A percentile compares a stretch with the other conserved stretches of the same genome.
Conservation (phyloP, 2,797 vertebrate genomes). For the Sciurus carolinensis region DNA sequence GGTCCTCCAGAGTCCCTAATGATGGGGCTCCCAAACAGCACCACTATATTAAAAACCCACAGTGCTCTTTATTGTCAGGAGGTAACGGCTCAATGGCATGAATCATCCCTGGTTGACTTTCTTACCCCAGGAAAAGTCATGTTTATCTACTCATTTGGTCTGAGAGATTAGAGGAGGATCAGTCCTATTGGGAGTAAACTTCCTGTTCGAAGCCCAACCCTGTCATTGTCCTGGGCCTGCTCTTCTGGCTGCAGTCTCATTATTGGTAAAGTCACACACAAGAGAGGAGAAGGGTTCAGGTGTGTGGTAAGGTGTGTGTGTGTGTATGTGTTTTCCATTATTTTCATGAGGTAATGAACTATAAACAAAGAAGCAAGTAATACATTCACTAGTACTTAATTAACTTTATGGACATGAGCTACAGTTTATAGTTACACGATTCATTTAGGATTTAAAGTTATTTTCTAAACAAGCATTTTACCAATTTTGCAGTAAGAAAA, state of each 20-base stretch:
- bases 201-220: constrained; percentile 46
- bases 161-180: constrained; percentile 24
- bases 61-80: neutral
- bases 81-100: neutral
- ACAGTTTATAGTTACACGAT: neutral
- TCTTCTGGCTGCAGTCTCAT: neutral
- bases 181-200: neutral
- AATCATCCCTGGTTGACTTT: constrained; percentile 38
- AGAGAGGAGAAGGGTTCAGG: neutral
- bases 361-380: neutral
- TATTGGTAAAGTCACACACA: neutral
- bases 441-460: constrained; percentile 41
- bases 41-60: constrained; percentile 18
- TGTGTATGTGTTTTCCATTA: neutral
- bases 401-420: neutral
- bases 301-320: neutral
- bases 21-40: neutral
- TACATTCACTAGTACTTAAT: constrained; percentile 9
- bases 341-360: constrained; percentile 5
- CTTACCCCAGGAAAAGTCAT: neutral
- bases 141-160: constrained; percentile 55
- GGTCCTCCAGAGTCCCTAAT: neutral
- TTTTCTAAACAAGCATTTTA: constrained; percentile 37
- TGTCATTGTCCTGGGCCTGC: constrained; percentile 38
- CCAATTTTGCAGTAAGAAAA: constrained; percentile 14